Percentiles rank a stretch among this genome's conserved stretches.
phyloP scores from a whole-genome alignment of 2,113 vertebrate genomes.

The Oriolus oriolus region DNA sequence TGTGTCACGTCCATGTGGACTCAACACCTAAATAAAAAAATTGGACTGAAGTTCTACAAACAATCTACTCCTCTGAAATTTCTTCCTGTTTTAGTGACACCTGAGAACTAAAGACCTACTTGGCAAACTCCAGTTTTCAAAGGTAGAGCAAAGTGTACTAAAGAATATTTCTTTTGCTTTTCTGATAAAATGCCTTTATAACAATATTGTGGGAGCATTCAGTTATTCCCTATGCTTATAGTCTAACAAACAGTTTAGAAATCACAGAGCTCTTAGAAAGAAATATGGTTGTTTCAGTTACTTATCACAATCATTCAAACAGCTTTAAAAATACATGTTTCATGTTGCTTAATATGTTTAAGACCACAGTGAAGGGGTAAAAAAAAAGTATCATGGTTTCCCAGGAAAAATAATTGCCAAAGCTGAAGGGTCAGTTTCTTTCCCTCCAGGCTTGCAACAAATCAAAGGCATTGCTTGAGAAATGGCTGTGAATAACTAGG shows the following conservation, averaged over 20 bases:
- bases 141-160: background rate
- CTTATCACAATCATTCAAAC: background rate
- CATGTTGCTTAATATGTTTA: background rate
- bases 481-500: background rate
- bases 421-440: background rate
- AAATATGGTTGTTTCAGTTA: background rate
- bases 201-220: background rate
- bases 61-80: background rate
- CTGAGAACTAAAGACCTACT: background rate
- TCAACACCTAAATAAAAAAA: background rate
- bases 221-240: background rate
- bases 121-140: background rate
- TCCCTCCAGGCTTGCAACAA: background rate
- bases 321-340: background rate
- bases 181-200: background rate
- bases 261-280: background rate
- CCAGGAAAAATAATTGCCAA: background rate
- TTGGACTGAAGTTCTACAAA: background rate
- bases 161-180: background rate
- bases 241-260: background rate
- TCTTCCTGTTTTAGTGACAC: background rate
- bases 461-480: background rate
- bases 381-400: background rate
- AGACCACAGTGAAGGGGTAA: background rate
- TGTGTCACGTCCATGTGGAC: rapidly evolving